Evolutionary conservation across 1,140 invertebrate species (phyloP).

Genomic region (Drosophila repletoides): DNA sequence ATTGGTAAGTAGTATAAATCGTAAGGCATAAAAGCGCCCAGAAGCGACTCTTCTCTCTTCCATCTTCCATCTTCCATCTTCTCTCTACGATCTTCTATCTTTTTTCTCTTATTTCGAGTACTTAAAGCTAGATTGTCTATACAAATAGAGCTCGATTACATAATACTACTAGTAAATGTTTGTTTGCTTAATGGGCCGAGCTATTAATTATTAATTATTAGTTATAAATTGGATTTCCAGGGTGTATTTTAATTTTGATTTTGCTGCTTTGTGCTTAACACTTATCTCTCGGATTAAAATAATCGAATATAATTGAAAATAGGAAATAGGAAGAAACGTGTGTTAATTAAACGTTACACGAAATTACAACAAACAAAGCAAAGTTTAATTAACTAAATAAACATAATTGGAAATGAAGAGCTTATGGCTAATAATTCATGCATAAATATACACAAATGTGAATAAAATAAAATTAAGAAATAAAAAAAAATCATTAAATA

Average conservation of each 20-base stretch:
- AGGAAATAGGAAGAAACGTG: slow-evolving; percentile 2
- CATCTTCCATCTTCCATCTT: too few species aligned
- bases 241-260: slow-evolving; percentile 64
- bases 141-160: slow-evolving; percentile 66
- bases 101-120: slow-evolving; percentile 23
- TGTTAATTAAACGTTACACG: slow-evolving; percentile 28
- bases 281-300: slow-evolving; percentile 37
- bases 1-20: slow-evolving; percentile 39
- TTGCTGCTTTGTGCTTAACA: slow-evolving; percentile 62
- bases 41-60: too few species aligned
- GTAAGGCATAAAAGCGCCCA: slow-evolving; percentile 41
- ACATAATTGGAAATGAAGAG: slow-evolving; percentile 6
- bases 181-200: slow-evolving; percentile 39
- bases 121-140: slow-evolving; percentile 59
- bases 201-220: neutral
- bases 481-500: slow-evolving; percentile 45
- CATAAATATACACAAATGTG: slow-evolving; percentile 3
- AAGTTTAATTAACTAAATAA: slow-evolving; percentile 7
- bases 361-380: slow-evolving; percentile 25
- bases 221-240: slow-evolving; percentile 21
- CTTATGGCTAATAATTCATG: slow-evolving; percentile 9
- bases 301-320: slow-evolving; percentile 39
- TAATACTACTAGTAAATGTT: slow-evolving; percentile 69
- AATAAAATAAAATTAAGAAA: slow-evolving; percentile 1
- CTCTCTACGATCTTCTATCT: too few species aligned